These are phyloP conservation scores for Acanthopleura granulata DNA, from an alignment of 2,888 invertebrate genomes.

Conservation along the genomic window DNA sequence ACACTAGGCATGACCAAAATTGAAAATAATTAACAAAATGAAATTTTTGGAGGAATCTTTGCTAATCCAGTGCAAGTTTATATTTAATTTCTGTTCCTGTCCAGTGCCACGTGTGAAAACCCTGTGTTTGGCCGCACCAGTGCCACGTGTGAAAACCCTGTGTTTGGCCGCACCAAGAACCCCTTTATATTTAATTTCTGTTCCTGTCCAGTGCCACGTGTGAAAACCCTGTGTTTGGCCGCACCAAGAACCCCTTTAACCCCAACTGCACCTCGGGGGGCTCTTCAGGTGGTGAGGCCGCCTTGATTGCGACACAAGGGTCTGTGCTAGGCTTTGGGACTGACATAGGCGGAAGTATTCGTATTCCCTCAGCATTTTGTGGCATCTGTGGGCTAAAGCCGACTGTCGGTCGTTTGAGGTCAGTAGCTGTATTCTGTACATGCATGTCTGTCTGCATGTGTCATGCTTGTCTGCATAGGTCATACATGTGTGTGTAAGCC, in stretches of 20 bases:
- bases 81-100: no score
- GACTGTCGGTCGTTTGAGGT: constrained; percentile 65
- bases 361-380: constrained; percentile 71
- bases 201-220: constrained; percentile 40
- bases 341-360: constrained; percentile 72
- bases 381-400: constrained; percentile 71
- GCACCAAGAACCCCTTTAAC: constrained; percentile 68
- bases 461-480: no score
- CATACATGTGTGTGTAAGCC: no score
- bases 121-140: constrained; percentile 57
- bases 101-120: constrained; percentile 49
- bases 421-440: constrained; percentile 16
- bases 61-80: no score
- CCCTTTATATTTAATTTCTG: no score
- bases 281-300: constrained; percentile 70
- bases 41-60: no score
- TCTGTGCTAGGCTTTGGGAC: constrained; percentile 69
- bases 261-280: constrained; percentile 68
- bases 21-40: no score
- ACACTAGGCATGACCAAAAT: no score
- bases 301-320: constrained; percentile 70
- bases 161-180: no score
- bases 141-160: constrained; percentile 50
- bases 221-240: constrained; percentile 53
- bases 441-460: no score